Evolutionary conservation across 1,140 invertebrate species (phyloP), one percentile per base, ranked within the genome.

Genomic region (Camponotus pennsylvanicus): DNA sequence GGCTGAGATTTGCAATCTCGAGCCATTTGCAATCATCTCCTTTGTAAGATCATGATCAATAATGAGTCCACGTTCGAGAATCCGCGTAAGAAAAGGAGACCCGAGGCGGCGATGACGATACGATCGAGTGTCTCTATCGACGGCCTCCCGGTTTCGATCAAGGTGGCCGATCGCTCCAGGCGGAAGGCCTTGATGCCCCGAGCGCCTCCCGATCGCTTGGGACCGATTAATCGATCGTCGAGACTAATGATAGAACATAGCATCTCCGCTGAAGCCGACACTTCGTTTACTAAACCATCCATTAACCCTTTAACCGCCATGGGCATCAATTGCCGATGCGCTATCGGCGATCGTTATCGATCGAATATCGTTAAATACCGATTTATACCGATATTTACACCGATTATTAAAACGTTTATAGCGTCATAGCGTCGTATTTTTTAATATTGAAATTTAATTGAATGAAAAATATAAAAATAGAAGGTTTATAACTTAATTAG

Each of bases 141-240:
- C 89, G 90, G 70, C 73, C 90, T 32, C 9, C 73, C 57, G 76
- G 75, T 92, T 92, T 91, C 87, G 91, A 94, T 92, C 92, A 94
- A 95, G 94, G 93, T 88, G 89, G 86, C 77, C 86, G 87, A 94
- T 94, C 78, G 93, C 93, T 91, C 71, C 63, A 49, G 92, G 94
- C 69, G 77, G 59, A 70, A 91, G 90, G 88, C 93, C 92, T 94
- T 93, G 92, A 57, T 87, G 90, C 90, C 90, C 91, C 89, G 71
- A 86, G 90, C 88, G 70, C 79, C 57, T 71, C 64, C n/a, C 13
- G 61, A 18, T 49, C 67, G 7, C 32, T 70, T 34, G 57, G 57
- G 45, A 76, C 52, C 34, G 77, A 73, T 83, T 52, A 11, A 70
- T 87, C 73, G 59, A 42, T 88, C 21, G 64, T 9, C 1, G 40